A percentile compares a stretch with the other conserved stretches of the same genome.
Conservation (phyloP, 2,113 vertebrate genomes). For the Eonycteris spelaea region DNA sequence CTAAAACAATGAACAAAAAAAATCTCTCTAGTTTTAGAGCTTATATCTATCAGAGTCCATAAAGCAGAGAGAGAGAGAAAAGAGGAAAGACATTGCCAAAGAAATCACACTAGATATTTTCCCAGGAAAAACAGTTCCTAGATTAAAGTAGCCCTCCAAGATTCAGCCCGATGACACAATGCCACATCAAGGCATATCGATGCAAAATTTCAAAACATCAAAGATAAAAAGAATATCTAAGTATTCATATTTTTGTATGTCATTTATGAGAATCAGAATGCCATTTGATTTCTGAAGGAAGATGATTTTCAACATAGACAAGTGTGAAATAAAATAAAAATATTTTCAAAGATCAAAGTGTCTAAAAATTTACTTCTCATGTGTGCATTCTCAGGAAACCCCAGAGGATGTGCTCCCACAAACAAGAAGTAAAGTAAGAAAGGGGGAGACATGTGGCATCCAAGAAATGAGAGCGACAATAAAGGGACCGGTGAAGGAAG, state of each 20-base stretch:
- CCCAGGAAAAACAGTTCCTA: not conserved
- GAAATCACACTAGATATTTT: not conserved
- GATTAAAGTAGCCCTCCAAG: not conserved
- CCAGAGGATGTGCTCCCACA: not conserved
- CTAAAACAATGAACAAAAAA: not conserved
- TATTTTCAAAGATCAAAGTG: not conserved
- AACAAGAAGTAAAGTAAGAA: not conserved
- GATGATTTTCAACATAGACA: not conserved
- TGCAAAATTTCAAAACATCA: not conserved
- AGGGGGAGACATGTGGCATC: not conserved
- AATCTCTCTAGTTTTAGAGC: not conserved
- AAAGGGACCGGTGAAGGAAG: not conserved
- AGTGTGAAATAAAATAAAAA: not conserved
- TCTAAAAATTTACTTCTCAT: not conserved
- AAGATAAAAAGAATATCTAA: not conserved
- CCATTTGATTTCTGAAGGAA: not conserved
- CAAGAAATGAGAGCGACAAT: not conserved
- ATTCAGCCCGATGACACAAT: not conserved
- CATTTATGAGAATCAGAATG: not conserved
- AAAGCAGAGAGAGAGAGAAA: not conserved
- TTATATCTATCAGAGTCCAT: not conserved
- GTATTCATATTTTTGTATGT: not conserved
- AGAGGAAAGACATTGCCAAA: not conserved
- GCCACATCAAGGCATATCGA: not conserved
- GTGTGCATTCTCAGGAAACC: not conserved